Conservation (phyloP, 2,888 invertebrate species). For the Synergus itoensis region DNA sequence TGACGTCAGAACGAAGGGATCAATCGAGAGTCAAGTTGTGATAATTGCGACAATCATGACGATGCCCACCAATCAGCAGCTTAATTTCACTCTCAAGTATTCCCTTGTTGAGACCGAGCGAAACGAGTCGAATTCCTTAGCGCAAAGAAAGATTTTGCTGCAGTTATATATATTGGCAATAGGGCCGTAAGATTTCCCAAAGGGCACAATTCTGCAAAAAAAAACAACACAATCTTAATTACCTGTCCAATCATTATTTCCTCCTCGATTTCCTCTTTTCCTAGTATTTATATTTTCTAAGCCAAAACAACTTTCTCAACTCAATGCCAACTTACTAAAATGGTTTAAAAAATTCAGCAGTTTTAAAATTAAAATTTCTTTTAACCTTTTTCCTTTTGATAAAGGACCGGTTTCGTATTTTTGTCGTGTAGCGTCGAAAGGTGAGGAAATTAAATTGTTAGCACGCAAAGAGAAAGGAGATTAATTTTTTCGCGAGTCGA, state of each 20-base stretch:
- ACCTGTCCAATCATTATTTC: too few species aligned
- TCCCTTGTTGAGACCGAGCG: constrained; percentile 45
- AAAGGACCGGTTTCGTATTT: neutral
- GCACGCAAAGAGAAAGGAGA: constrained; percentile 31
- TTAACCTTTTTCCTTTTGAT: neutral
- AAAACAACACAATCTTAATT: too few species aligned
- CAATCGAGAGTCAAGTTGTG: constrained; percentile 76
- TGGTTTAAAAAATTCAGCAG: neutral
- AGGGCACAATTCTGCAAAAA: neutral
- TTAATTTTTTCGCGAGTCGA: constrained; percentile 36
- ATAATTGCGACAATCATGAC: constrained; percentile 75
- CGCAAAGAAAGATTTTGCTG: constrained; percentile 22
- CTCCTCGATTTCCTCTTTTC: too few species aligned
- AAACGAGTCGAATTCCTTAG: constrained; percentile 39
- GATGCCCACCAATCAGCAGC: constrained; percentile 67
- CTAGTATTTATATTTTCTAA: too few species aligned
- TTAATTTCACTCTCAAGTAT: constrained; percentile 56
- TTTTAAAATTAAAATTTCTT: neutral
- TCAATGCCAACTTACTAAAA: neutral
- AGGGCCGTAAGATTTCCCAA: constrained; percentile 9
- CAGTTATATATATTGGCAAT: constrained; percentile 10
- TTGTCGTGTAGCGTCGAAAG: neutral
- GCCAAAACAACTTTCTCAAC: too few species aligned
- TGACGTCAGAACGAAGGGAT: constrained; percentile 70
- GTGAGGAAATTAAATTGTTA: constrained; percentile 37